Evolutionary conservation across 1,140 invertebrate species (phyloP), one percentile per base, ranked within the genome.

Genomic region (Pseudomyrmex sp.): DNA sequence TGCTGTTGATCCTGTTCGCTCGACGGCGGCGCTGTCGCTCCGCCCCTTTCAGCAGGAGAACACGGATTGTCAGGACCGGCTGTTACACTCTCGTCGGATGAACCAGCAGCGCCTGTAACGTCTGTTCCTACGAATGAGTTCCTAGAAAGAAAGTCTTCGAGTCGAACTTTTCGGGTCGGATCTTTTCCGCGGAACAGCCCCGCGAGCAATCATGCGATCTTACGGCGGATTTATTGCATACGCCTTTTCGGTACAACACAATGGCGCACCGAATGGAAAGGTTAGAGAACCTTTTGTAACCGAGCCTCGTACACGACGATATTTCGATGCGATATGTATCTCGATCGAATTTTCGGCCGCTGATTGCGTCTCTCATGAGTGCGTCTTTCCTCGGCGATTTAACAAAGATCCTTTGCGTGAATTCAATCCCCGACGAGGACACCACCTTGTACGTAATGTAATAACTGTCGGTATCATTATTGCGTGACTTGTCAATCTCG

Each of bases 31-130:
- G 83, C 58, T 80, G 44, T 15, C 59, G 65, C 23, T 59, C 58
- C 65, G 65, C 72, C 56, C 48, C 76, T 80, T 70, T 90, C 88
- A 58, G 82, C 82, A 65, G 87, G 82, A 62, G 84, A 90, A 23
- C 85, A 62, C 62, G 85, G 68, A 13, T 54, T 88, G 52, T 84
- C 59, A 44, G 62, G 48, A 52, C 52, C 56, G 65, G 68, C 66
- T 69, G 85, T 85, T 70, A 74, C 63, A 85, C 72, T 84, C 20
- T 90, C 90, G 73, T 90, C 91, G 68, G 88, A 73, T 35, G 44
- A 61, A 48, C 26, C 62, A 82, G 59, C 86, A 66, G 85, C 79
- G 75, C 84, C 82, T 69, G 88, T 70, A 72, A 88, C 86, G 73
- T 91, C 91, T 91, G 70, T 73, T 44, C 4, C 50, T 72, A 72